phyloP scores from a whole-genome alignment of 2,888 invertebrate genomes.

The Octonoba sinensis region DNA sequence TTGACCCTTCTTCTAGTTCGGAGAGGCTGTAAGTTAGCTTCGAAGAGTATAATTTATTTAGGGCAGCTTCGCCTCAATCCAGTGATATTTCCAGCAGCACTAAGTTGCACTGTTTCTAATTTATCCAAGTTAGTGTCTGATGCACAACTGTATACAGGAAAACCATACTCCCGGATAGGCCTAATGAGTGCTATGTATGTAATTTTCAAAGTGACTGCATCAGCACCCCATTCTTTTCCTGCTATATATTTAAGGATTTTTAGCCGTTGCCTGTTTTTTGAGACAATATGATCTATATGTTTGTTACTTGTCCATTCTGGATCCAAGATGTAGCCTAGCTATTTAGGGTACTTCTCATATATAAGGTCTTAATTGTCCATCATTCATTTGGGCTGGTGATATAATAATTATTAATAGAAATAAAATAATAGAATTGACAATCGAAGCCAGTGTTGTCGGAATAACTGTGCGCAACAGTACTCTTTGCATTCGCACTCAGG shows the following conservation, averaged over 20 bases:
- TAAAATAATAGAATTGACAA: no score
- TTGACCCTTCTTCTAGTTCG: conserved; percentile 8
- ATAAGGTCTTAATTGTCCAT: no score
- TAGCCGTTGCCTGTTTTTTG: conserved; percentile 2
- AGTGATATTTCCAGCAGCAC: neutral
- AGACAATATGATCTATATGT: conserved; percentile 14
- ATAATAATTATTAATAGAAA: no score
- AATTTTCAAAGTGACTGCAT: conserved; percentile 2
- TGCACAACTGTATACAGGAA: neutral
- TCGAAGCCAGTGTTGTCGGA: no score
- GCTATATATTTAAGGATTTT: conserved; percentile 17
- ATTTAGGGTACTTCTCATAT: no score
- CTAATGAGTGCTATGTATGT: conserved; percentile 2
- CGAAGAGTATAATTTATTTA: neutral
- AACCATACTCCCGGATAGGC: neutral
- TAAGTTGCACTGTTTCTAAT: neutral
- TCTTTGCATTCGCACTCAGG: no score
- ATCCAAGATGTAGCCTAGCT: no score
- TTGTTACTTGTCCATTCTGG: neutral
- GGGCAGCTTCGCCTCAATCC: neutral
- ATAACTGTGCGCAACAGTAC: no score
- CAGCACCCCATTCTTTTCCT: conserved; percentile 10
- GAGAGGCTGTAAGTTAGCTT: neutral
- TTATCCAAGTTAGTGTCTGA: neutral
- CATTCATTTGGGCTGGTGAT: no score